These are phyloP conservation scores for Vireo griseus DNA, from an alignment of 2,797 vertebrate genomes.

Conservation along the genomic window DNA sequence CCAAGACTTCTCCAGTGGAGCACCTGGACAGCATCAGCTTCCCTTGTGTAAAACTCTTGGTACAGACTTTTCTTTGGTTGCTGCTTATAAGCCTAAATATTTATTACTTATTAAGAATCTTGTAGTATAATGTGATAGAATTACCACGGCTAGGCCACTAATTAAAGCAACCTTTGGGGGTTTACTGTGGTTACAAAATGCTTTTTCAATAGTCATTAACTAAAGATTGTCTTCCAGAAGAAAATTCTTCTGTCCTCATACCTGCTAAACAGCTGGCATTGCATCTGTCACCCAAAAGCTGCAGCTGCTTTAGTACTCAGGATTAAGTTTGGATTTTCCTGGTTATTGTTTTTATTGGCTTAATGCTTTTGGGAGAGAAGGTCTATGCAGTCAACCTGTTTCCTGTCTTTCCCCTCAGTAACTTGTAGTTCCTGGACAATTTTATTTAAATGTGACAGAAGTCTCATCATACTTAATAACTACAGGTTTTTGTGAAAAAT, in stretches of 20 bases:
- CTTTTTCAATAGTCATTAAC: background rate
- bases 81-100: background rate
- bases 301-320: background rate
- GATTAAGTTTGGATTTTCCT: background rate
- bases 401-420: background rate
- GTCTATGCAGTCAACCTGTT: background rate
- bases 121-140: background rate
- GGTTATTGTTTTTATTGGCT: background rate
- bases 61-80: background rate
- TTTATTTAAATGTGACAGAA: background rate
- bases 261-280: background rate
- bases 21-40: background rate
- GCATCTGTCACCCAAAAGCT: background rate
- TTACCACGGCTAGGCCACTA: background rate
- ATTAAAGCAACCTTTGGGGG: background rate
- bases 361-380: background rate
- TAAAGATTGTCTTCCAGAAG: background rate
- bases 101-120: background rate
- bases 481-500: background rate
- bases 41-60: background rate
- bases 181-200: background rate
- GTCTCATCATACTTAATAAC: background rate
- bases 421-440: background rate
- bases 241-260: background rate
- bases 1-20: background rate